These are phyloP conservation scores for Pammene aurita DNA, from an alignment of 2,888 invertebrate genomes.

Conservation along the genomic window DNA sequence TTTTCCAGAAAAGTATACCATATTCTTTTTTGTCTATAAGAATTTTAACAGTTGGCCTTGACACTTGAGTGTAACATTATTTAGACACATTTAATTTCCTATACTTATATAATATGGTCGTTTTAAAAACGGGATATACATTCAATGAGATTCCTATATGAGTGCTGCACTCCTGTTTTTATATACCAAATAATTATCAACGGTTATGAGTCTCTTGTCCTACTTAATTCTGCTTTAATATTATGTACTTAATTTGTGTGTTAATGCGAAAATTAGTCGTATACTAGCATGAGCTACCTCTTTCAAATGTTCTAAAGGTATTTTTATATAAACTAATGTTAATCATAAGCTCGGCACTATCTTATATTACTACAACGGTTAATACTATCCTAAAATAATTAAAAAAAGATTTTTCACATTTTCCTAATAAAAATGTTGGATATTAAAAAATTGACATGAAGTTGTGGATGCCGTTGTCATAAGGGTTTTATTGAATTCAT, in stretches of 20 bases:
- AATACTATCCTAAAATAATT: slow-evolving; percentile 60
- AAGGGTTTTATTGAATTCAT: not conserved
- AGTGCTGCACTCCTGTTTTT: not conserved
- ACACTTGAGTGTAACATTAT: no score
- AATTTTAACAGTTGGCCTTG: no score
- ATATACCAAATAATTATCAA: slow-evolving; percentile 12
- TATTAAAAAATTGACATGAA: slow-evolving; percentile 47
- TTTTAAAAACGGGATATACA: no score
- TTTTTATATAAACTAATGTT: slow-evolving; percentile 74
- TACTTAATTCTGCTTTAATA: slow-evolving; percentile 45
- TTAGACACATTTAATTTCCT: no score
- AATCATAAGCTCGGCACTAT: slow-evolving; percentile 57
- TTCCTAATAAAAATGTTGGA: slow-evolving; percentile 67
- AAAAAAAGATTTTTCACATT: slow-evolving; percentile 58
- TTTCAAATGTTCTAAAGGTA: slow-evolving; percentile 73
- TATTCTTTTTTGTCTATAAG: no score
- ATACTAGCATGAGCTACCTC: slow-evolving; percentile 76
- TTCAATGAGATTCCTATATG: no score
- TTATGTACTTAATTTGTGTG: slow-evolving; percentile 69
- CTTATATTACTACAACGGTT: slow-evolving; percentile 58
- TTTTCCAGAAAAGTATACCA: not conserved
- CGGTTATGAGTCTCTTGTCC: slow-evolving; percentile 15
- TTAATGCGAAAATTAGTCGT: slow-evolving; percentile 56
- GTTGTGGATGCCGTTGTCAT: slow-evolving; percentile 29
- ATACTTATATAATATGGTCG: no score